Conservation (phyloP, 2,797 vertebrate species). For the Uromys caudimaculatus region DNA sequence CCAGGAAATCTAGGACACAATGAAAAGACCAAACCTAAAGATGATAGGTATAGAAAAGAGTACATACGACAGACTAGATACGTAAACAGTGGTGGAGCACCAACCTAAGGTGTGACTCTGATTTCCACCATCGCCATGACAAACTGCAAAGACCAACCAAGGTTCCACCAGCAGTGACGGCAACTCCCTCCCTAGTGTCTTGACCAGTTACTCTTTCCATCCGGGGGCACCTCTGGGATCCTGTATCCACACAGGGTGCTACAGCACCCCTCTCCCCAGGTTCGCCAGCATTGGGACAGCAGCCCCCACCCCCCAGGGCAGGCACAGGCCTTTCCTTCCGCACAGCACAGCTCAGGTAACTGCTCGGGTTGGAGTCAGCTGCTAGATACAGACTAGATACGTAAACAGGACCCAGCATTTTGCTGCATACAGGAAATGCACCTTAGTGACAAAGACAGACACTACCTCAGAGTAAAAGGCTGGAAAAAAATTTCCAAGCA, state of each 20-base stretch:
- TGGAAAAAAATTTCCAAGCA: too few species aligned
- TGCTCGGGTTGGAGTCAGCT: conserved; percentile 92
- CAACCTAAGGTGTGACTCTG: neutral
- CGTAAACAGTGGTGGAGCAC: neutral
- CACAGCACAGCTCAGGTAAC: conserved; percentile 84
- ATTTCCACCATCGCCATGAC: neutral
- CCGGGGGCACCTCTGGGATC: neutral
- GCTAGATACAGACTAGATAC: too few species aligned
- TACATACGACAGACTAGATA: too few species aligned
- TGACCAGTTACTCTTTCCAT: neutral
- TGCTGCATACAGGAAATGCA: too few species aligned
- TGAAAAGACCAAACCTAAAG: too few species aligned
- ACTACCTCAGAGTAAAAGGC: too few species aligned
- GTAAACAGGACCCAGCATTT: too few species aligned
- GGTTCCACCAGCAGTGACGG: neutral
- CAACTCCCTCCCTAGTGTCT: neutral
- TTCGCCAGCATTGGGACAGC: too few species aligned
- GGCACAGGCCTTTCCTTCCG: neutral
- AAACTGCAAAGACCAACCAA: neutral
- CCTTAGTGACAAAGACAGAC: too few species aligned
- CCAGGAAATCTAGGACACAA: too few species aligned
- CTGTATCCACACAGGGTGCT: neutral
- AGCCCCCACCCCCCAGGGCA: too few species aligned
- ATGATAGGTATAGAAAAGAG: too few species aligned
- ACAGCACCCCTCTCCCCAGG: neutral